Conservation (phyloP, 1,140 invertebrate species). For the Bombus fervidus region DNA sequence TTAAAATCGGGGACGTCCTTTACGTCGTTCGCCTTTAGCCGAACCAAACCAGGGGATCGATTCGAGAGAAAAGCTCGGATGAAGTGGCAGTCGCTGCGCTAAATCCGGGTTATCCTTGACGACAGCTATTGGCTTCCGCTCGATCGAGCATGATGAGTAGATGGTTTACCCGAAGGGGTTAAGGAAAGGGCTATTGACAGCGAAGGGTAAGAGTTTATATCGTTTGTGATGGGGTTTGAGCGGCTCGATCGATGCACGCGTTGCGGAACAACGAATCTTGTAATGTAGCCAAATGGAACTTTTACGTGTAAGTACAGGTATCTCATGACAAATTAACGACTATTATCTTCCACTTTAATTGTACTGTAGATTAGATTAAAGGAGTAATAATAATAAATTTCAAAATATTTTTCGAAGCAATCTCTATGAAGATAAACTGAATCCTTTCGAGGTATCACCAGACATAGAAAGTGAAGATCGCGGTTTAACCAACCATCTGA, state of each 20-base stretch:
- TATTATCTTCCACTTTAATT: no score
- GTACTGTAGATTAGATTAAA: no score
- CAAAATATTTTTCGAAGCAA: no score
- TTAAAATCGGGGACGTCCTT: neutral
- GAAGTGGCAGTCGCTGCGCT: conserved; percentile 5
- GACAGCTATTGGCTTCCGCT: conserved; percentile 61
- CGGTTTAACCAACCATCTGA: neutral
- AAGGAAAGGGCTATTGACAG: conserved; percentile 27
- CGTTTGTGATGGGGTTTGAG: neutral
- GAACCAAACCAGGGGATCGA: neutral
- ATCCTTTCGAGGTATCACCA: neutral
- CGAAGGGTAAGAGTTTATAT: neutral
- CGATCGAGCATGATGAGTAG: conserved; percentile 58
- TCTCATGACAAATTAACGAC: no score
- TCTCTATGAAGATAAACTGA: no score
- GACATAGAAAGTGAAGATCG: neutral
- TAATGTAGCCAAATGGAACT: no score
- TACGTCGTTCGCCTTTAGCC: neutral
- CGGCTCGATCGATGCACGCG: conserved; percentile 25
- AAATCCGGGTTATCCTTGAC: conserved; percentile 54
- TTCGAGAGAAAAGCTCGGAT: neutral
- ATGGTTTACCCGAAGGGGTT: conserved; percentile 49
- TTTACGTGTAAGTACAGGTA: no score
- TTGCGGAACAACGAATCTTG: neutral
- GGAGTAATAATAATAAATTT: no score